phyloP scores from a whole-genome alignment of 2,888 invertebrate genomes.

The Erpobdella octoculata region DNA sequence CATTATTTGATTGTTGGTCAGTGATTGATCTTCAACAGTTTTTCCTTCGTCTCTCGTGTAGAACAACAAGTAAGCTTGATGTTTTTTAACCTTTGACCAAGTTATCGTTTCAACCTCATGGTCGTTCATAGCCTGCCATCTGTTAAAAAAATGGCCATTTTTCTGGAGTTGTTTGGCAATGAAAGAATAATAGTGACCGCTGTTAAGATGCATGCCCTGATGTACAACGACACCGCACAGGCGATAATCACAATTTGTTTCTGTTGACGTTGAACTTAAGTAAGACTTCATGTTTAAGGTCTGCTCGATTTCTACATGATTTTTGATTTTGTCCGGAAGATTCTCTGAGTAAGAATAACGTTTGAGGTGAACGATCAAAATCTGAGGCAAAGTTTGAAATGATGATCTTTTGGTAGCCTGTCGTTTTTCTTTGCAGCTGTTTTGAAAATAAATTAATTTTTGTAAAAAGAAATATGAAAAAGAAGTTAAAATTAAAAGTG shows the following conservation, averaged over 20 bases:
- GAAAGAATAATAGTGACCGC: neutral
- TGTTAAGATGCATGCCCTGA: neutral
- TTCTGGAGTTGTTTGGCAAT: neutral
- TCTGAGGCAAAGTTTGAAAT: neutral
- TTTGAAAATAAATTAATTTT: too few species aligned
- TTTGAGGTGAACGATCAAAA: neutral
- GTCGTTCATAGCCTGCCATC: neutral
- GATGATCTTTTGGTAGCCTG: neutral
- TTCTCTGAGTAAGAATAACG: neutral
- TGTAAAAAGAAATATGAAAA: too few species aligned
- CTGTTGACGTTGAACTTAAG: neutral
- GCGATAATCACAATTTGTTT: neutral
- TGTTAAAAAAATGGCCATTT: neutral
- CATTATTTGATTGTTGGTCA: too few species aligned
- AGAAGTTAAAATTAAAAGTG: too few species aligned
- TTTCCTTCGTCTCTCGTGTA: too few species aligned
- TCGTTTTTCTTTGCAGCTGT: neutral
- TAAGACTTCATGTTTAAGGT: neutral
- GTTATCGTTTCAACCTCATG: neutral
- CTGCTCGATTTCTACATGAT: neutral
- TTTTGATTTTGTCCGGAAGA: too few species aligned
- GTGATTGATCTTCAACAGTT: too few species aligned
- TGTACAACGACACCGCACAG: neutral
- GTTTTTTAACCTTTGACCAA: neutral
- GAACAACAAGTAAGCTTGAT: neutral